Conservation (phyloP, 2,113 vertebrate species). For the Prionailurus bengalensis region DNA sequence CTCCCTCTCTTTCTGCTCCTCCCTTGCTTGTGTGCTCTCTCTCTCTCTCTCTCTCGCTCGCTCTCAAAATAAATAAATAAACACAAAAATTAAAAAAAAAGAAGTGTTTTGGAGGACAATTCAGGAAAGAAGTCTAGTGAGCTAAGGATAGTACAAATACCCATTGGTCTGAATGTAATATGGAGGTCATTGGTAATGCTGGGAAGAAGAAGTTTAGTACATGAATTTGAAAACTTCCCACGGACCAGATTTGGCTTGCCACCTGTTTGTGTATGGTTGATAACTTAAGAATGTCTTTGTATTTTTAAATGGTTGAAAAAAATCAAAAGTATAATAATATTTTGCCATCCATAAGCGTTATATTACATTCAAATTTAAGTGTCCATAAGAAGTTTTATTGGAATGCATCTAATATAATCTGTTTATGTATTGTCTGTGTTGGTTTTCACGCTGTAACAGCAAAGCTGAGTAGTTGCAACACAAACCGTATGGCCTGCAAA, state of each 20-base stretch:
- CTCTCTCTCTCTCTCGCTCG: too few relatives aligned
- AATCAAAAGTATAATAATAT: background rate
- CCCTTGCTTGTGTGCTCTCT: too few relatives aligned
- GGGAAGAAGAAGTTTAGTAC: background rate
- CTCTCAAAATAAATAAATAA: too few relatives aligned
- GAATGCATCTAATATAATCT: background rate
- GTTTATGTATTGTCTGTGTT: background rate
- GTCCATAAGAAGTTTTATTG: background rate
- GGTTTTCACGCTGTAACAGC: background rate
- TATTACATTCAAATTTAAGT: background rate
- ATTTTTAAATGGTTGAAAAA: background rate
- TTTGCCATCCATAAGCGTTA: background rate
- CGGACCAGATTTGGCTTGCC: background rate
- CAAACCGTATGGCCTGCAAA: background rate
- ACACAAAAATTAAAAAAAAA: background rate
- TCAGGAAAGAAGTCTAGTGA: background rate
- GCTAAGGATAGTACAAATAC: background rate
- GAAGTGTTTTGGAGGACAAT: background rate
- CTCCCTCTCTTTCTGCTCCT: too few relatives aligned
- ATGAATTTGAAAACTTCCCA: background rate
- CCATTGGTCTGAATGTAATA: background rate
- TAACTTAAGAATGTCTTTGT: background rate
- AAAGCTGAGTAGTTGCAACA: background rate
- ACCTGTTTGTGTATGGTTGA: background rate
- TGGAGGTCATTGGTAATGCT: background rate